Percentiles rank a stretch among this genome's conserved stretches.
Conservation (phyloP, 2,888 invertebrate genomes). For the Nymphalis c-album region DNA sequence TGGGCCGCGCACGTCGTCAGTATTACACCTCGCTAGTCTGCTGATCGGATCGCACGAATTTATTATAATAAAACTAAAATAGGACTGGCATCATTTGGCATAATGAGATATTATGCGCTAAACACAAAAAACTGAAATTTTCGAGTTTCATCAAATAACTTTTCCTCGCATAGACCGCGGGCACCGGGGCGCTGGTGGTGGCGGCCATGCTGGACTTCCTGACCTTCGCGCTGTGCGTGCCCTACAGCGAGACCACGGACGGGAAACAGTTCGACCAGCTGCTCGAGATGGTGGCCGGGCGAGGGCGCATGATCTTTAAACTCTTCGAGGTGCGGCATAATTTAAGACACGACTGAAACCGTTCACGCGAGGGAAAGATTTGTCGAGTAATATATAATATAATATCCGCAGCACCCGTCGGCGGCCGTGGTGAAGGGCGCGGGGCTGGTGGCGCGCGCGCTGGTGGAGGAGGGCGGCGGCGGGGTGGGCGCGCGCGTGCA, state of each 20-base stretch:
- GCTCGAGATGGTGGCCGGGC: conserved; percentile 95
- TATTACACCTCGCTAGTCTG: conserved; percentile 37
- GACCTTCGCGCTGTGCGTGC: conserved; percentile 98
- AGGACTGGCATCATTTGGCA: too few species aligned
- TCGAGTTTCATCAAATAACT: too few species aligned
- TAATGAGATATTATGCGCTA: too few species aligned
- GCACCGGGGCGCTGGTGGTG: conserved; percentile 97
- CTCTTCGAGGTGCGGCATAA: conserved; percentile 87
- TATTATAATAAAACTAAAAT: too few species aligned
- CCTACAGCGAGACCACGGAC: conserved; percentile 99
- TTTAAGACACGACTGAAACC: too few species aligned
- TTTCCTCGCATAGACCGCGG: conserved; percentile 84
- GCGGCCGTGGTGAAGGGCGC: conserved; percentile 99
- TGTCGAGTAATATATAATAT: too few species aligned
- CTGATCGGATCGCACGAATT: background rate
- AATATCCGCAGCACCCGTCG: conserved; percentile 89
- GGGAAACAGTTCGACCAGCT: conserved; percentile 97
- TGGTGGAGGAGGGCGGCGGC: conserved; percentile 98
- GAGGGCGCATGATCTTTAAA: conserved; percentile 94
- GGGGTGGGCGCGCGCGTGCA: conserved; percentile 97
- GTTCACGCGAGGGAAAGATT: background rate
- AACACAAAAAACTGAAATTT: too few species aligned
- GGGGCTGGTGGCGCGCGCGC: conserved; percentile 97
- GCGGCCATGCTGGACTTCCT: conserved; percentile 99
- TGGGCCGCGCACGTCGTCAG: conserved; percentile 96